These are phyloP conservation scores for Phrynocephalus vlangalii DNA, from an alignment of 2,797 vertebrate genomes.

Conservation along the genomic window DNA sequence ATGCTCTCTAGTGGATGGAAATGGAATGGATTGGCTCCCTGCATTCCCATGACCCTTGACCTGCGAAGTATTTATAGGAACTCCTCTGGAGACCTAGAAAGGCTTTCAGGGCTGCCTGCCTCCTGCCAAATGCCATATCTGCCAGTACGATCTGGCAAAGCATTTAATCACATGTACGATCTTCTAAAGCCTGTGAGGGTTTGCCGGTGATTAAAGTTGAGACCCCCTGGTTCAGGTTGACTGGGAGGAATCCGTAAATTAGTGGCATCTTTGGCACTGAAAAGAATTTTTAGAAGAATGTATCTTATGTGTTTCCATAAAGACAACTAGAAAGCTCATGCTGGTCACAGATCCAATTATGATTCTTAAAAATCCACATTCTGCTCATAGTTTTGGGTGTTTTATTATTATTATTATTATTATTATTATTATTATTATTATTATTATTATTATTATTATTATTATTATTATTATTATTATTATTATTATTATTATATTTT, in stretches of 20 bases:
- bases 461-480: too few relatives aligned
- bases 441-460: too few relatives aligned
- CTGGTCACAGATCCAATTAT: too few relatives aligned
- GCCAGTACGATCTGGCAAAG: conserved; percentile 1
- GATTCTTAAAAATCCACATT: not conserved
- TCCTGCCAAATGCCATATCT: not conserved
- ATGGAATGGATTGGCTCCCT: not conserved
- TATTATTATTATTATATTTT: too few relatives aligned
- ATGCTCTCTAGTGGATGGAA: not conserved
- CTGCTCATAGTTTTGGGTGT: not conserved
- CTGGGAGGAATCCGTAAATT: not conserved
- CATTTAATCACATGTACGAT: conserved; percentile 10
- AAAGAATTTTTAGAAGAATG: not conserved
- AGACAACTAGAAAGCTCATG: not conserved
- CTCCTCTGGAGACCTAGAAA: not conserved
- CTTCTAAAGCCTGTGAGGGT: not conserved
- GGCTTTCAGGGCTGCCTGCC: not conserved
- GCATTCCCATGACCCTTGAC: not conserved
- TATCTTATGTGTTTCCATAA: not conserved
- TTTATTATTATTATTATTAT: too few relatives aligned
- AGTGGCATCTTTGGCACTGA: not conserved
- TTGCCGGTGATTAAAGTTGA: not conserved
- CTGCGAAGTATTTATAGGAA: not conserved
- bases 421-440: too few relatives aligned
- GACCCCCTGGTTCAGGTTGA: not conserved